Base-by-base conservation (phyloP, 2,113 vertebrate species). In the Lampris megalopsis region DNA sequence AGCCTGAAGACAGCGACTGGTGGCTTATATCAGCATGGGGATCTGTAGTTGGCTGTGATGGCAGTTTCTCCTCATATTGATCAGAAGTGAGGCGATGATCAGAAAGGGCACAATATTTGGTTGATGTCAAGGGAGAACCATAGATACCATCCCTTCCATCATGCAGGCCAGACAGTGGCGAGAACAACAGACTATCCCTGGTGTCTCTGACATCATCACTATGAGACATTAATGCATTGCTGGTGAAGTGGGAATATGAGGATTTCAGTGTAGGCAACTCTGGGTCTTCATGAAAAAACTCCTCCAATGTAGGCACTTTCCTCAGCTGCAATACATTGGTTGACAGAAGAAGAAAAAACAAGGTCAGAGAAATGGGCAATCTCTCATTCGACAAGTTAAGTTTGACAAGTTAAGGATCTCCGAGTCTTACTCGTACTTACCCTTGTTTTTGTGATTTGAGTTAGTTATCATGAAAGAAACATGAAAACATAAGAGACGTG, bases 301-400 rank as follows among this genome's bases (percentile, higher is more conserved):
- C 88, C 36, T 92, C 81, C 4, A 94, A 71, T 40, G 93, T 94
- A 35, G 87, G 88, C 5, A 73, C 89, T 38, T 69, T 90, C 71
- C 91, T 88, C 4, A 90, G 64, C 93, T 94, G 79, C 50, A 91
- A 68, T 10, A 63, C 9, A 71, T 0, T 2, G 56, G 2, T 64
- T 6, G 49, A 63, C 35, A 48, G 42, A 72, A 24, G 1, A 42
- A 64, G 52, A 58, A 61, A 62, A 2, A 38, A 54, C 50, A 1
- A 75, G 9, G 54, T 68, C 2, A 53, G 1, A 48, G 42, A 49
- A 72, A 45, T 5, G 43, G 43, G 4, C 4, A 45, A 50, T 62
- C 38, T 11, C 5, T 9, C 5, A 38, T 71, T 45, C 7, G 43
- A 45, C 43, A 45, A 45, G 7, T 24, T 24, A 24, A 24, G 24